Conservation (phyloP, 2,888 invertebrate species). For the Achlya flavicornis region DNA sequence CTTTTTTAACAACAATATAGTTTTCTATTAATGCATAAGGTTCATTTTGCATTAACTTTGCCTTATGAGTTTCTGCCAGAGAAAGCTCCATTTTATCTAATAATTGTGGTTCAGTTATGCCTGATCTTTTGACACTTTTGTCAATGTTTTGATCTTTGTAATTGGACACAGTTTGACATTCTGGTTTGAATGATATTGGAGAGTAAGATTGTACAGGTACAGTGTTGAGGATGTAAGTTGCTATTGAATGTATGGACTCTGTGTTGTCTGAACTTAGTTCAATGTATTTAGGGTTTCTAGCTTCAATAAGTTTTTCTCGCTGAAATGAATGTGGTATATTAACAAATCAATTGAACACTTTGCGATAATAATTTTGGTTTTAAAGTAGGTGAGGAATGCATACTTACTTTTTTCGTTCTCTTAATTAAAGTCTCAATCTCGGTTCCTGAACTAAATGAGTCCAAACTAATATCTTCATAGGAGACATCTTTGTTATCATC, state of each 20-base stretch:
- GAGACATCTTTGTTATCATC: conserved; percentile 18
- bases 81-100: neutral
- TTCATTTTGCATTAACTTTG: neutral
- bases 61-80: neutral
- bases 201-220: neutral
- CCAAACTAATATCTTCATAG: conserved; percentile 40
- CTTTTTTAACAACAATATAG: neutral
- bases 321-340: neutral
- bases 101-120: neutral
- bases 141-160: neutral
- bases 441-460: conserved; percentile 29
- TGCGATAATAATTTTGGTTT: too few relatives aligned
- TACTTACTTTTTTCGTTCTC: conserved; percentile 47
- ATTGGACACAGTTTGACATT: neutral
- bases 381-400: neutral
- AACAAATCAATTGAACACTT: neutral
- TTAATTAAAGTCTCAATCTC: conserved; percentile 50
- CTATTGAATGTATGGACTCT: neutral
- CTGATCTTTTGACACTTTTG: neutral
- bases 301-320: neutral
- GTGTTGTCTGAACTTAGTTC: neutral
- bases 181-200: neutral
- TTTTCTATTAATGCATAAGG: neutral
- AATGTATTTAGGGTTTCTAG: neutral
- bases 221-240: neutral